Base-by-base conservation (phyloP, 2,888 invertebrate species). In the Prosapia bicincta region DNA sequence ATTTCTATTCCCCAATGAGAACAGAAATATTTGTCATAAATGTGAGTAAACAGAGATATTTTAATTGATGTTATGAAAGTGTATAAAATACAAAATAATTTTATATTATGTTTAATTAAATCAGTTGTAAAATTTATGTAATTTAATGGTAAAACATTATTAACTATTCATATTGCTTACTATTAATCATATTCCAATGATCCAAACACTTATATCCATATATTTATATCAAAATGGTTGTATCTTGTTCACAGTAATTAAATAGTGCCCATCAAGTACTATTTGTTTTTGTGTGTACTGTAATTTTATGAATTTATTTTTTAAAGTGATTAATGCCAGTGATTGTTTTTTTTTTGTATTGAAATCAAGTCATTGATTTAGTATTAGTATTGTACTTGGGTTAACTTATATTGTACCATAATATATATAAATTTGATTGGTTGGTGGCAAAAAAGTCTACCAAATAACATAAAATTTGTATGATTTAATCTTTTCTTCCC, bases 321-420 rank as follows among this genome's bases (percentile, higher is more conserved):
- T 54, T 54, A 38, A 54, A 54, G 54, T 54, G 54, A 54, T 54
- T 54, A 54, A 54, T 54, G 54, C 54, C 54, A 54, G 54, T 54
- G 54, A 54, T 54, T 54, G 20, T 54, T n/a, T n/a, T n/a, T n/a
- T n/a, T n/a, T n/a, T 54, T 54, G 54, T 54, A 54, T 54, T 54
- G 20, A 38, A 38, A n/a, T n/a, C n/a, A n/a, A 54, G 54, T 54
- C 54, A 54, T 54, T 54, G 54, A 54, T 54, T 54, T 54, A 54
- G 54, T 54, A 54, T 54, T 54, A 54, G 54, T 54, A 54, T 54
- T 54, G 54, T 54, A 54, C 20, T 54, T 54, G 54, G 54, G 54
- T 54, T 54, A 54, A 54, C n/a, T 54, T 54, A 54, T 54, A 54
- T 20, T 54, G 54, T 54, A 54, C 54, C 54, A 54, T 54, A 54